A percentile compares a stretch with the other conserved stretches of the same genome.
These are phyloP conservation scores for Podarcis raffonei DNA, from an alignment of 2,113 vertebrate genomes.

Conservation along the genomic window DNA sequence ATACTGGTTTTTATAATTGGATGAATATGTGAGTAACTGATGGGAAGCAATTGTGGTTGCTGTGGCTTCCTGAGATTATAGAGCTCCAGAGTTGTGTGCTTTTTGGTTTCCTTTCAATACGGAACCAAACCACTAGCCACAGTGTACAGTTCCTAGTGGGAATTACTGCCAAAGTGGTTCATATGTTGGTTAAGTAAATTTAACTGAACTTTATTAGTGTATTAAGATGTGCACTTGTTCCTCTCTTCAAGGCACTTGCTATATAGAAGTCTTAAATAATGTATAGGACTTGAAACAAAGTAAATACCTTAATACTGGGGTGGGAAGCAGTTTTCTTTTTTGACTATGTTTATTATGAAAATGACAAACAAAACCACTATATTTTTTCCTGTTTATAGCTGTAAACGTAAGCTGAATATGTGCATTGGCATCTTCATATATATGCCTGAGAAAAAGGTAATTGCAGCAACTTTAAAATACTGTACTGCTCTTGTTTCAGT, in stretches of 20 bases:
- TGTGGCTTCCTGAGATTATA: slow-evolving; percentile 65
- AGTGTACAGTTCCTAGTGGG: slow-evolving; percentile 58
- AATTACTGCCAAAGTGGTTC: slow-evolving; percentile 60
- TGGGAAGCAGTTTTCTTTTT: no score
- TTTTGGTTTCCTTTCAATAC: slow-evolving; percentile 66
- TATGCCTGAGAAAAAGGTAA: neutral
- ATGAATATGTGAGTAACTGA: slow-evolving; percentile 47
- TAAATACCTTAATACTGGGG: neutral
- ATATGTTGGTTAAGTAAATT: slow-evolving; percentile 56
- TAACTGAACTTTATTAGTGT: slow-evolving; percentile 1
- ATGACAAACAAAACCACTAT: no score
- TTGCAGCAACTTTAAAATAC: slow-evolving; percentile 52
- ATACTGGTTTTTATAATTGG: slow-evolving; percentile 27
- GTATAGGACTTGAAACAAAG: neutral
- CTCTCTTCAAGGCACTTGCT: neutral
- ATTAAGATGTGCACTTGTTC: neutral
- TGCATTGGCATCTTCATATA: neutral
- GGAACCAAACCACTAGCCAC: slow-evolving; percentile 57
- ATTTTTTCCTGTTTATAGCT: neutral
- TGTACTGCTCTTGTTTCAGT: slow-evolving; percentile 48
- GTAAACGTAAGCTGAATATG: neutral
- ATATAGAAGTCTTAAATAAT: neutral
- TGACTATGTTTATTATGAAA: no score
- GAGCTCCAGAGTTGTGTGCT: slow-evolving; percentile 4
- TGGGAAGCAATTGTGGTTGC: slow-evolving; percentile 50